Percentiles rank a stretch among this genome's conserved stretches.
phyloP scores from a whole-genome alignment of 2,888 invertebrate genomes.

The Drosophila tanythrix region DNA sequence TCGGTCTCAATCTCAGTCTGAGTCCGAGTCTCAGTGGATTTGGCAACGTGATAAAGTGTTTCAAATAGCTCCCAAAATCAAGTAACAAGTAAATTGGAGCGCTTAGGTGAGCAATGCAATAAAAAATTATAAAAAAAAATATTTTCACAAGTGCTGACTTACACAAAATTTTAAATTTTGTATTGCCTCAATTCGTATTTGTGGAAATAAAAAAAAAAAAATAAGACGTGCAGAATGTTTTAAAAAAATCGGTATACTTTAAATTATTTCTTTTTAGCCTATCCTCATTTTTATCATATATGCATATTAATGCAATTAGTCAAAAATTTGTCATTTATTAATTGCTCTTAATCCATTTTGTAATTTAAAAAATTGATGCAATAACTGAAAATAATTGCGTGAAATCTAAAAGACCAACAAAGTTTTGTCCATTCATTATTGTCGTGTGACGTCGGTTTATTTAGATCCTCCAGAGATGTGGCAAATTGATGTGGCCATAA shows the following conservation, averaged over 20 bases:
- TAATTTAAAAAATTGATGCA: slow-evolving; percentile 14
- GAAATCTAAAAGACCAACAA: slow-evolving; percentile 10
- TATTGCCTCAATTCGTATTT: background rate
- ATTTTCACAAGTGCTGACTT: slow-evolving; percentile 59
- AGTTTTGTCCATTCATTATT: slow-evolving; percentile 16
- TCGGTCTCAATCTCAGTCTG: slow-evolving; percentile 10
- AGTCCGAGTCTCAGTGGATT: slow-evolving; percentile 22
- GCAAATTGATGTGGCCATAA: slow-evolving; percentile 50
- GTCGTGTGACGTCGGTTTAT: slow-evolving; percentile 15
- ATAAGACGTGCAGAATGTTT: background rate
- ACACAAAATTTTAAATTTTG: slow-evolving; percentile 14
- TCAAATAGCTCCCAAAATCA: slow-evolving; percentile 31
- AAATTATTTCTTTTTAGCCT: background rate
- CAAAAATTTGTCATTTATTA: background rate
- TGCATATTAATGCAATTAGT: background rate
- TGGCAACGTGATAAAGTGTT: slow-evolving; percentile 49
- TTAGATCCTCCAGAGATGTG: slow-evolving; percentile 32
- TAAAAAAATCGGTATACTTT: background rate
- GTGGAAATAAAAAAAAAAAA: background rate
- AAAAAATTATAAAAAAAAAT: slow-evolving; percentile 61
- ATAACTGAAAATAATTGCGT: slow-evolving; percentile 16
- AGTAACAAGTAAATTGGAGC: slow-evolving; percentile 45
- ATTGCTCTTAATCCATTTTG: background rate
- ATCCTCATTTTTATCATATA: background rate
- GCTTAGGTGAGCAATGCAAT: slow-evolving; percentile 58